Percentiles rank a stretch among this genome's conserved stretches.
Conservation (phyloP, 2,113 vertebrate genomes). For the Prochilodus magdalenae region DNA sequence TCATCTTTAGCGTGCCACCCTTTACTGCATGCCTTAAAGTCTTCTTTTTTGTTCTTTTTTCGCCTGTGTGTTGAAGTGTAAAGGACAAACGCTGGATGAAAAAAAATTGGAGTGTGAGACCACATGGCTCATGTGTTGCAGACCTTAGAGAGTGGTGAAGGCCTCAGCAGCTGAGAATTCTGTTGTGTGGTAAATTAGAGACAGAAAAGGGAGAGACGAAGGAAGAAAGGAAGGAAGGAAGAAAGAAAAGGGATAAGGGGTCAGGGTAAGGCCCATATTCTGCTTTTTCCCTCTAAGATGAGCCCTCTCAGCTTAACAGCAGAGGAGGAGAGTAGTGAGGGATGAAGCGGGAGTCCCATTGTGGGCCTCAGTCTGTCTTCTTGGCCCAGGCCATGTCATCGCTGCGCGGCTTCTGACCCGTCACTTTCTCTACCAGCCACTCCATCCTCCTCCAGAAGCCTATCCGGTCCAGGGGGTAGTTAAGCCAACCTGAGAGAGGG, state of each 20-base stretch:
- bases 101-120: not conserved
- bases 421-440: constrained; percentile 69
- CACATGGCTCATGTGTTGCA: constrained; percentile 4
- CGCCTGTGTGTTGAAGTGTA: not conserved
- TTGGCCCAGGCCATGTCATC: constrained; percentile 80
- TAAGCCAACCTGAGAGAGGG: constrained; percentile 73
- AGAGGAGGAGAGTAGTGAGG: not conserved
- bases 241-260: not conserved
- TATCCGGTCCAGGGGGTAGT: constrained; percentile 76
- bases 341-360: not conserved
- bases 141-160: constrained; percentile 29
- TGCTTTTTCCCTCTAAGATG: constrained; percentile 17
- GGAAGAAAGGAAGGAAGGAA: not conserved
- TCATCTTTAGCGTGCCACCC: not conserved
- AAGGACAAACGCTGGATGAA: constrained; percentile 1
- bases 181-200: constrained; percentile 9
- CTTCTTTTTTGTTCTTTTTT: not conserved
- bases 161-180: constrained; percentile 6
- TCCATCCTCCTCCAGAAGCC: constrained; percentile 78
- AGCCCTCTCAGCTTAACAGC: not conserved
- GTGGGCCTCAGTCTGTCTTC: constrained; percentile 67
- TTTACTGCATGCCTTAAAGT: not conserved
- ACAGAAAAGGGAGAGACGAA: not conserved
- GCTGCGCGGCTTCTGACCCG: constrained; percentile 72
- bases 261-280: constrained; percentile 35